Conservation (phyloP, 2,797 vertebrate genomes). For the Lophura swinhoii region DNA sequence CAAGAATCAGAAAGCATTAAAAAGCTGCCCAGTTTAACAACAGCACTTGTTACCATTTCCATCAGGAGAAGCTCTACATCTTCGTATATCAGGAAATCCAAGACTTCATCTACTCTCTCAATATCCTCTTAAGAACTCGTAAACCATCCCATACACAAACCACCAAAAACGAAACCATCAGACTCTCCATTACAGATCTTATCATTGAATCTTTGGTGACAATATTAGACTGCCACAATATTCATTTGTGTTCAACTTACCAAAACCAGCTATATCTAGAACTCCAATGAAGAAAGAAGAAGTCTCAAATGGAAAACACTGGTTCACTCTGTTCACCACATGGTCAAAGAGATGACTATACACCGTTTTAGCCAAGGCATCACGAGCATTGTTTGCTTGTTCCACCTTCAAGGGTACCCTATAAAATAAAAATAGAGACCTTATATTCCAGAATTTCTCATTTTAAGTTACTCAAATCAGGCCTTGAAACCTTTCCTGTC, state of each 20-base stretch:
- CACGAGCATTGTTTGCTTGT: conserved; percentile 94
- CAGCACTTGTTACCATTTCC: not conserved
- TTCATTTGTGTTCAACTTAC: conserved; percentile 73
- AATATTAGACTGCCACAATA: not conserved
- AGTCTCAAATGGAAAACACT: conserved; percentile 94
- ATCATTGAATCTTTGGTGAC: not conserved
- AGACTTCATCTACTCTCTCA: not conserved
- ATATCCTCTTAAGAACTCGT: not conserved
- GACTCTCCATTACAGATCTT: not conserved
- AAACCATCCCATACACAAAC: not conserved
- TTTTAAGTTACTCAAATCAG: not conserved
- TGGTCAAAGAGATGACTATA: conserved; percentile 97
- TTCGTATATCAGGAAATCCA: not conserved
- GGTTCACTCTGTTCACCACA: conserved; percentile 95
- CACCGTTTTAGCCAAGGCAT: conserved; percentile 94
- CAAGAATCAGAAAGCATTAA: not conserved
- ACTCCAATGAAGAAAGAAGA: conserved; percentile 96
- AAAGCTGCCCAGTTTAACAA: not conserved
- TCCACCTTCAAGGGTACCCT: conserved; percentile 97
- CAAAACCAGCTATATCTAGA: conserved; percentile 96
- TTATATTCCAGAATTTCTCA: not conserved
- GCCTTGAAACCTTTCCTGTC: not conserved
- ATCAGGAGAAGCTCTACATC: not conserved
- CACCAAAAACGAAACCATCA: not conserved
- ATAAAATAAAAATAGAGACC: not conserved